These are phyloP conservation scores for Serranus cabrilla DNA, from an alignment of 2,797 vertebrate genomes.

Conservation along the genomic window DNA sequence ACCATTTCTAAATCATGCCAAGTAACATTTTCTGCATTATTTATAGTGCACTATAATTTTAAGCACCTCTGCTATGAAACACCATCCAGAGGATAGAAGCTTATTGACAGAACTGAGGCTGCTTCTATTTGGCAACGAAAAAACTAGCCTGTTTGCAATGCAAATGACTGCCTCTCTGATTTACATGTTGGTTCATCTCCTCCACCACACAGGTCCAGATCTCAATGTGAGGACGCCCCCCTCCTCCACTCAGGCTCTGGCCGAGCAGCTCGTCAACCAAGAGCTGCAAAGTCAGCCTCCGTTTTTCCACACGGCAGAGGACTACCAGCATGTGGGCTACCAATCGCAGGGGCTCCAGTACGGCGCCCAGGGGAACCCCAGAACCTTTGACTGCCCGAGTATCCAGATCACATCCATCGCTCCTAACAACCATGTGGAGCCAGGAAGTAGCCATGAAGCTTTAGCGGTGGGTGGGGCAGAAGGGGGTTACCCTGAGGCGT, in stretches of 20 bases:
- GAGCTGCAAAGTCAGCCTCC: slow-evolving; percentile 84
- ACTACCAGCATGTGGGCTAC: slow-evolving; percentile 78
- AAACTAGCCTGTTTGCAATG: slow-evolving; percentile 40
- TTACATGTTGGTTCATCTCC: slow-evolving; percentile 41
- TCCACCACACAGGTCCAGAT: slow-evolving; percentile 82
- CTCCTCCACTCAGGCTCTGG: slow-evolving; percentile 84
- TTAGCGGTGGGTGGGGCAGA: slow-evolving; percentile 54
- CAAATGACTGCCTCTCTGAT: slow-evolving; percentile 37
- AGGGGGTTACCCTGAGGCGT: slow-evolving; percentile 60
- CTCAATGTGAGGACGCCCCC: slow-evolving; percentile 87
- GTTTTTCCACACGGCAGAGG: slow-evolving; percentile 63
- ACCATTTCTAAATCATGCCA: too few species aligned
- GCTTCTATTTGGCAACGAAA: not conserved
- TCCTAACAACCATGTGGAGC: slow-evolving; percentile 73
- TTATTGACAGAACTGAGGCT: not conserved
- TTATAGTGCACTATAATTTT: too few species aligned
- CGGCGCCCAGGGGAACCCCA: slow-evolving; percentile 83
- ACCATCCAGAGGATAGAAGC: too few species aligned
- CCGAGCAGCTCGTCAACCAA: slow-evolving; percentile 85
- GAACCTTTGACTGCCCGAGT: slow-evolving; percentile 95
- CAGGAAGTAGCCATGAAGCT: slow-evolving; percentile 34
- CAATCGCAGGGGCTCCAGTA: slow-evolving; percentile 86
- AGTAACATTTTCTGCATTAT: too few species aligned
- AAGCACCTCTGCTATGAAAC: too few species aligned
- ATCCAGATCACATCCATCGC: slow-evolving; percentile 92